Evolutionary conservation across 2,888 invertebrate genomes (phyloP), one percentile per base, ranked within the genome.

Genomic region (Stomorhina lunata): DNA sequence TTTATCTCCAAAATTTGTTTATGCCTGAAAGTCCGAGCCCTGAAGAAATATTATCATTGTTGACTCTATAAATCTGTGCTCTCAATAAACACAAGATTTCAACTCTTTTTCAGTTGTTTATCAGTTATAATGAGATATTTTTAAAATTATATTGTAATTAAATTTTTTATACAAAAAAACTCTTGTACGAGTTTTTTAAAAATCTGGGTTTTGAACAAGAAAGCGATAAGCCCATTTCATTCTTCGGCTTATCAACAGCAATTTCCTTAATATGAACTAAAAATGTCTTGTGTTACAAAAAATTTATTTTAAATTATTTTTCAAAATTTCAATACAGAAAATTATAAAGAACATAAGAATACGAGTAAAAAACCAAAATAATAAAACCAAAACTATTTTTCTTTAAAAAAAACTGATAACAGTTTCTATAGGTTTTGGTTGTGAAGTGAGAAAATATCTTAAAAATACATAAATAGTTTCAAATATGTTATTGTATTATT

Each of bases 191-290:
- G 6, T 12, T 7, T 57, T 65, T 27, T n/a, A n/a, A 25, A 59
- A 59, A 55, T 66, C 66, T 37, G 61, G 50, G 57, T 40, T 72
- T 77, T 20, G 63, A 32, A 43, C n/a, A 4, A 25, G 9, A 27
- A 29, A 15, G 7, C 29, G 69, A 79, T 71, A 71, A 79, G 78
- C 50, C 9, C 48, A 55, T 43, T 20, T 27, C 17, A 29, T 50
- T 29, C 48, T 40, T 22, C 2, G 20, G 32, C 57, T 79, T 72
- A 79, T 72, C 78, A 79, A 22, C 57, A 65, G 20, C 45, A 37
- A 48, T 50, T 65, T 71, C 71, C 78, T 72, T 22, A 17, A 40
- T 4, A 27, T 12, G 10, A 48, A 45, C 20, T n/a, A n/a, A n/a
- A n/a, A 34, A 65, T 6, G 10, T 29, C 5, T 50, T 55, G 6